phyloP scores from a whole-genome alignment of 2,888 invertebrate species.

The Apamea crenata region DNA sequence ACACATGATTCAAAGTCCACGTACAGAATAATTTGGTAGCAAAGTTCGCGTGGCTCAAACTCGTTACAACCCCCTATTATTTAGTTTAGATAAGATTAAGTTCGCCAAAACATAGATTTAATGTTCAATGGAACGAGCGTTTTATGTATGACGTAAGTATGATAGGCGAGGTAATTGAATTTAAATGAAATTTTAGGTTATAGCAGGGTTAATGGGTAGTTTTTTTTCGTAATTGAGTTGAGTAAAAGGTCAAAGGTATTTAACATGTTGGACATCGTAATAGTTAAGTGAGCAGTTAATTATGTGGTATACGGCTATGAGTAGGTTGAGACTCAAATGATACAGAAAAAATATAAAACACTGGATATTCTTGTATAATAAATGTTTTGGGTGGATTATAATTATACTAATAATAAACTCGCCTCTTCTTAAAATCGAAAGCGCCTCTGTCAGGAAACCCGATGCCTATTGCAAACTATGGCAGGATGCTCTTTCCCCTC shows the following conservation, averaged over 20 bases:
- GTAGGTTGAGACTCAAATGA: background rate
- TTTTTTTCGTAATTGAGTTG: constrained; percentile 4
- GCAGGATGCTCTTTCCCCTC: too few species aligned
- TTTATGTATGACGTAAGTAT: constrained; percentile 58
- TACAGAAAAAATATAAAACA: too few species aligned
- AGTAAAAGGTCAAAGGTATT: background rate
- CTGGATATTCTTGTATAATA: too few species aligned
- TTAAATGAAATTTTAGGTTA: constrained; percentile 54
- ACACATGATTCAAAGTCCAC: constrained; percentile 7
- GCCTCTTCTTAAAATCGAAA: too few species aligned
- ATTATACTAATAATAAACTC: too few species aligned
- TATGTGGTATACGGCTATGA: background rate
- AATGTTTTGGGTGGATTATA: too few species aligned
- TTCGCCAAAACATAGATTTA: constrained; percentile 64
- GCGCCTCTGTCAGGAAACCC: too few species aligned
- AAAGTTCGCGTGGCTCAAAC: constrained; percentile 62
- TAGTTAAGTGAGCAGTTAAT: background rate
- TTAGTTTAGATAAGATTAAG: constrained; percentile 70
- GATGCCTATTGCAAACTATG: too few species aligned
- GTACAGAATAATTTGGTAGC: constrained; percentile 33
- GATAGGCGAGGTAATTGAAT: constrained; percentile 59
- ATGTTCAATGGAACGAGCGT: constrained; percentile 59
- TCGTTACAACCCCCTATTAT: constrained; percentile 63
- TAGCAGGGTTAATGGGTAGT: background rate
- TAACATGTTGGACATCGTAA: background rate